Evolutionary conservation across 2,888 invertebrate genomes (phyloP), one percentile per base, ranked within the genome.

Genomic region (Brachylomia viminalis): DNA sequence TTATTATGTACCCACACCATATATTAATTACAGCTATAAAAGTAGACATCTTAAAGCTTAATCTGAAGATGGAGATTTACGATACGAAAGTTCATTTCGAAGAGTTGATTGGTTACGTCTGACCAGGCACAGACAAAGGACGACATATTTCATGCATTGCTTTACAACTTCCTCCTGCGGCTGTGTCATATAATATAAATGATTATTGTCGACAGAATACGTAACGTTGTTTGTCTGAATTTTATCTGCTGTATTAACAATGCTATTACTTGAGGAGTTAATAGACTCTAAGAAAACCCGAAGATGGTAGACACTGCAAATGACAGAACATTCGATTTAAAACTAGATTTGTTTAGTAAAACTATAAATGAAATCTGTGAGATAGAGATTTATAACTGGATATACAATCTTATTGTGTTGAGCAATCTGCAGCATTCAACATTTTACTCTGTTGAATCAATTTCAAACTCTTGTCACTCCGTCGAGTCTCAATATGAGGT

Each of bases 121-220:
- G 88, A 88, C 84, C 75, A 86, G 77, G 64, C 83, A 72, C 67
- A 65, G 73, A 90, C 90, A 90, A 90, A 88, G 88, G 74, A 33
- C 61, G n/a, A 62, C 30, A 59, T 72, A 79, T 68, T 68, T 77
- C 80, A 77, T 80, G 73, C 72, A 77, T 71, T 75, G 66, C 52
- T 77, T 79, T 80, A 82, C 42, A 47, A 71, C 82, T 82, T 84
- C 83, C 82, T 80, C 47, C 49, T 47, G 54, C 4, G 33, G 52
- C 68, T 79, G 42, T 75, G 73, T 74, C 75, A 67, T 76, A 65
- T 27, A 54, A 67, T 76, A 65, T 27, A 54, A 10, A 66, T 59
- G 56, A 49, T 72, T 52, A 62, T 70, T 58, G 69, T 72, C 30
- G 27, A 67, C 27, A n/a, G n/a, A 61, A 66, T 58, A 72, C 49